Evolutionary conservation across 2,888 invertebrate species (phyloP).

Genomic region (Eumerus sabulonum): DNA sequence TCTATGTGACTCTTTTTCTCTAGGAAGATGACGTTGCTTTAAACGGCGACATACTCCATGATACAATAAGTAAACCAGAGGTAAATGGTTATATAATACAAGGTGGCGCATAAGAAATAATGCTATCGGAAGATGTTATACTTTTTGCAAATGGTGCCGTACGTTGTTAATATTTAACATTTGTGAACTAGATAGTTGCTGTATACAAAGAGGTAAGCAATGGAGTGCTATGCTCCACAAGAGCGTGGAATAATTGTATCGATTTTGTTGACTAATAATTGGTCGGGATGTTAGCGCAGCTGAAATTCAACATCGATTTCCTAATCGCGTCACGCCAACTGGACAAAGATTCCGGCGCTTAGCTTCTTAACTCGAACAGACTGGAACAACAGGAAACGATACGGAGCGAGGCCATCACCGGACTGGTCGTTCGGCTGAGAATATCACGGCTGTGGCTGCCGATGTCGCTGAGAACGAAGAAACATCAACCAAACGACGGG

Average conservation of each 20-base stretch:
- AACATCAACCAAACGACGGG: too few species aligned
- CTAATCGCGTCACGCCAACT: neutral
- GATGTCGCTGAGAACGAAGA: too few species aligned
- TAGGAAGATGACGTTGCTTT: too few species aligned
- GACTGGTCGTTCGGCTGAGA: too few species aligned
- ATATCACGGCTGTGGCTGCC: too few species aligned
- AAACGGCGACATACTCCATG: too few species aligned
- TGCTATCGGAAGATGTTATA: neutral
- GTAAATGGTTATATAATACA: too few species aligned
- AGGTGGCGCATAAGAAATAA: neutral
- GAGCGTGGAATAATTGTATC: neutral
- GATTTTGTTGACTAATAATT: neutral
- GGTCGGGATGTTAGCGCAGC: neutral
- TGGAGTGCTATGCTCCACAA: neutral
- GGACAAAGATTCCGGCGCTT: slow-evolving; percentile 6
- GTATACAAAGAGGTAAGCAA: neutral
- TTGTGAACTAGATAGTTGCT: too few species aligned
- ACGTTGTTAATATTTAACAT: neutral
- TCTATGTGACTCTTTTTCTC: too few species aligned
- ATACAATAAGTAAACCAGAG: too few species aligned
- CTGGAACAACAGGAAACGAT: slow-evolving; percentile 2
- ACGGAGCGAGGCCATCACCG: too few species aligned
- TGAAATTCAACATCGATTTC: neutral
- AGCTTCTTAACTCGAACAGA: slow-evolving; percentile 2
- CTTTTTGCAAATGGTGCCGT: too few species aligned